Percentiles rank a stretch among this genome's conserved stretches.
Evolutionary conservation across 2,797 vertebrate species (phyloP).

Genomic region (Otus scops): DNA sequence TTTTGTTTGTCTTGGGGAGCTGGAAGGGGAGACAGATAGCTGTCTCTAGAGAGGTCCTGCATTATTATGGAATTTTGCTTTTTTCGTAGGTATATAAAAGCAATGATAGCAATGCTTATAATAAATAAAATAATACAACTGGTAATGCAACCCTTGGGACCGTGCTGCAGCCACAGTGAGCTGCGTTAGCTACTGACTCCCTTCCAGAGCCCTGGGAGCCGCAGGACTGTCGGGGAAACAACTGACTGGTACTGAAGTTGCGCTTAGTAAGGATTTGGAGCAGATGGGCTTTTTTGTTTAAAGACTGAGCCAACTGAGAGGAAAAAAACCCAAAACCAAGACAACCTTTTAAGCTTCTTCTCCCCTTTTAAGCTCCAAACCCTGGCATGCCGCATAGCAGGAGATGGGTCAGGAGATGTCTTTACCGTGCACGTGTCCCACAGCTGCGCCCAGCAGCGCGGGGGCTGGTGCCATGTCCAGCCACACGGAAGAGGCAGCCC

Average conservation of each 20-base stretch:
- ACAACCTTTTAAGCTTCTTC: background rate
- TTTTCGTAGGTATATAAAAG: background rate
- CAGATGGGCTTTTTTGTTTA: background rate
- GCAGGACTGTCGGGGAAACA: background rate
- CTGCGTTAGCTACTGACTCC: background rate
- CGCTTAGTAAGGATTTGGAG: background rate
- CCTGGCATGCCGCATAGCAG: background rate
- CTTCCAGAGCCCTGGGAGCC: background rate
- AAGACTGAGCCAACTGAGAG: background rate
- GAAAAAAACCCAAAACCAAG: background rate
- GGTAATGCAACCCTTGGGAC: background rate
- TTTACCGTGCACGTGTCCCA: background rate
- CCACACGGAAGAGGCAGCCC: background rate
- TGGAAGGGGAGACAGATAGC: background rate
- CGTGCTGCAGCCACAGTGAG: background rate
- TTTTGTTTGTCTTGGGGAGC: background rate
- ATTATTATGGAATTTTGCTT: background rate
- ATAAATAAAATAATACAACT: background rate
- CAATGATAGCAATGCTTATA: background rate
- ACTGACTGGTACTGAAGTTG: fast-evolving
- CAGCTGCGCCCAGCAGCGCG: background rate
- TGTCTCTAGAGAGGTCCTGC: background rate
- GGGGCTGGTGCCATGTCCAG: background rate
- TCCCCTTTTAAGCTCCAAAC: background rate
- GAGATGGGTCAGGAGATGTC: background rate